phyloP scores from a whole-genome alignment of 2,888 invertebrate species.

The Microdon myrmicae region DNA sequence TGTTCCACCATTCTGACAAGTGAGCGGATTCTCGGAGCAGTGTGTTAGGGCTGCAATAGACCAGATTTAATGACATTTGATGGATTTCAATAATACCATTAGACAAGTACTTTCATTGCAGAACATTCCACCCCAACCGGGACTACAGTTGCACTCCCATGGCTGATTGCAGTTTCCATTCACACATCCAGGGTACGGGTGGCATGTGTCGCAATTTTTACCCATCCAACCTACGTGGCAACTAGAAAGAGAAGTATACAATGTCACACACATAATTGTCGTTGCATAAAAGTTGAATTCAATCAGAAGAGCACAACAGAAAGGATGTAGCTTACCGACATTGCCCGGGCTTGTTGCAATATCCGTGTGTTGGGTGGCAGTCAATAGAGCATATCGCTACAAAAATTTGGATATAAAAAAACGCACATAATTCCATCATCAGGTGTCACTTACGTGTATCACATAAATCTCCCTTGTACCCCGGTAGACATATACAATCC shows the following conservation, averaged over 20 bases:
- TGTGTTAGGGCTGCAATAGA: conserved; percentile 77
- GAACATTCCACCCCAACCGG: conserved; percentile 85
- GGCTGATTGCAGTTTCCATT: conserved; percentile 86
- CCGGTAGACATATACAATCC: conserved; percentile 89
- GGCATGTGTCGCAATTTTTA: conserved; percentile 78
- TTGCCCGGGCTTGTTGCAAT: conserved; percentile 82
- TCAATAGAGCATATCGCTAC: conserved; percentile 85
- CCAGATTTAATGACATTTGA: conserved; percentile 2
- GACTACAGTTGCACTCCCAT: conserved; percentile 90
- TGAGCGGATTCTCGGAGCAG: conserved; percentile 80
- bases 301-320: conserved; percentile 57
- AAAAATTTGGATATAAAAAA: conserved; percentile 51
- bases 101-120: conserved; percentile 81
- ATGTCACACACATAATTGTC: too few relatives aligned
- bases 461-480: conserved; percentile 90
- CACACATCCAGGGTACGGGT: conserved; percentile 88
- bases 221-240: conserved; percentile 94
- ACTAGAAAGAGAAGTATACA: conserved; percentile 56
- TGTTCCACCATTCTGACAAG: conserved; percentile 83
- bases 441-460: conserved; percentile 80
- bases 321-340: conserved; percentile 71
- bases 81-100: not conserved
- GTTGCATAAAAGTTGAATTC: too few relatives aligned
- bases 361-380: conserved; percentile 85
- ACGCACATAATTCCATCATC: not conserved